Conservation (phyloP, 1,140 invertebrate genomes). For the Tenebrio molitor region DNA sequence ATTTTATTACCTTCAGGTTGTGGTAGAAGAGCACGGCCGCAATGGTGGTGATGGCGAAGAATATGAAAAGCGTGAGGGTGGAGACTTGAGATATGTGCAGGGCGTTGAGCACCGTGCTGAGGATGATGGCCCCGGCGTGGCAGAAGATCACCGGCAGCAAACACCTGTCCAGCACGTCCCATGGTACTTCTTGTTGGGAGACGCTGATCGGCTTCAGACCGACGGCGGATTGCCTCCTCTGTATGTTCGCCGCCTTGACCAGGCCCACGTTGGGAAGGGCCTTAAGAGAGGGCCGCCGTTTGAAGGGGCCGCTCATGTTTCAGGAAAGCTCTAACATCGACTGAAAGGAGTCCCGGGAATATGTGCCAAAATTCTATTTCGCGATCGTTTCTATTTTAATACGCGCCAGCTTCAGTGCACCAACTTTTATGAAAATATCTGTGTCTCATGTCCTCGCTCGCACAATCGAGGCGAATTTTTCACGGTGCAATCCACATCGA, state of each 20-base stretch:
- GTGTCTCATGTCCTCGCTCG: too few species aligned
- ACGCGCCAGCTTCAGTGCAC: background rate
- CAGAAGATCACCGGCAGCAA: constrained; percentile 83
- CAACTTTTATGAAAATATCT: constrained; percentile 26
- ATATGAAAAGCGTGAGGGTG: constrained; percentile 81
- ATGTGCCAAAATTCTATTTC: constrained; percentile 35
- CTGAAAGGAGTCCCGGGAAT: constrained; percentile 32
- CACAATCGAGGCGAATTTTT: background rate
- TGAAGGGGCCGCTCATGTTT: constrained; percentile 65
- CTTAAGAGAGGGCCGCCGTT: constrained; percentile 62
- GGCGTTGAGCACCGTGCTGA: constrained; percentile 78
- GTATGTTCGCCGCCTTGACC: constrained; percentile 43
- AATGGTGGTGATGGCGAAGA: constrained; percentile 78
- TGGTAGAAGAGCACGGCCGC: constrained; percentile 84
- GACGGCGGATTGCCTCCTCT: constrained; percentile 57
- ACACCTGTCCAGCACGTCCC: constrained; percentile 84
- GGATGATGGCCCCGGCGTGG: constrained; percentile 80
- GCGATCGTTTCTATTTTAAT: constrained; percentile 30
- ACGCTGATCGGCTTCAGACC: constrained; percentile 42
- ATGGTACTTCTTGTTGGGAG: constrained; percentile 72
- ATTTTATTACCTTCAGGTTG: constrained; percentile 85
- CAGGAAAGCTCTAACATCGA: constrained; percentile 26
- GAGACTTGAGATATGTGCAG: constrained; percentile 80
- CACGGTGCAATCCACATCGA: background rate
- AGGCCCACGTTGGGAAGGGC: constrained; percentile 58